Base-by-base conservation (phyloP, 1,140 invertebrate species). In the Calliphora vicina region DNA sequence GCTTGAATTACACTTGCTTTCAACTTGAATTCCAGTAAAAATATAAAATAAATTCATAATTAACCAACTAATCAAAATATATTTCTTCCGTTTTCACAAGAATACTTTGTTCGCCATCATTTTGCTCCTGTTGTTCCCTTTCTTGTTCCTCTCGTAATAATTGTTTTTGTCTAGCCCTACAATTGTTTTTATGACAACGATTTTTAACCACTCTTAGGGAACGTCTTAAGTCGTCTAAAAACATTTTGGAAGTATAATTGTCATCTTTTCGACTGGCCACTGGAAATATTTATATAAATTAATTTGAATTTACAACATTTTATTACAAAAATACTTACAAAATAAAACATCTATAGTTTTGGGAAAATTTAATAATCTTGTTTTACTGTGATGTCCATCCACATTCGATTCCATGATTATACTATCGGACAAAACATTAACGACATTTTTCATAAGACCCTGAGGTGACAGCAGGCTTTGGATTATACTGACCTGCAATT, bases 381-480 rank as follows among this genome's bases (percentile, higher is more conserved):
- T 74, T 35, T 74, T 74, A 74, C 35, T 74, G n/a, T 74, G 72
- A 74, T 74, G 26, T 35, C 72, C 72, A 74, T 74, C 72, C 1
- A 74, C 27, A 74, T 74, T 74, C 9, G 29, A 27, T 5, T 35
- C 17, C 72, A 74, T 74, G 20, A 74, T 74, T 35, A 74, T 35
- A 9, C 35, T 74, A 17, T 74, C 72, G 17, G 72, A 74, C 6
- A 74, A 35, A 17, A 74, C n/a, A 35, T 74, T 29, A n/a, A 15
- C 27, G 13, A 74, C 12, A 74, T 74, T 74, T 74, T 74, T 74
- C 12, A 74, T 9, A 4, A 74, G 3, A 29, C 72, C 72, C 13
- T 74, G 72, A 17, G 72, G 72, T n/a, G 72, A 15, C 0, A 74
- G 15, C 9, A 74, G 72, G 35, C 29, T 15, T 74, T 35, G 27